Evolutionary conservation across 2,888 invertebrate genomes (phyloP), one percentile per base, ranked within the genome.

Genomic region (Melanargia galathea): DNA sequence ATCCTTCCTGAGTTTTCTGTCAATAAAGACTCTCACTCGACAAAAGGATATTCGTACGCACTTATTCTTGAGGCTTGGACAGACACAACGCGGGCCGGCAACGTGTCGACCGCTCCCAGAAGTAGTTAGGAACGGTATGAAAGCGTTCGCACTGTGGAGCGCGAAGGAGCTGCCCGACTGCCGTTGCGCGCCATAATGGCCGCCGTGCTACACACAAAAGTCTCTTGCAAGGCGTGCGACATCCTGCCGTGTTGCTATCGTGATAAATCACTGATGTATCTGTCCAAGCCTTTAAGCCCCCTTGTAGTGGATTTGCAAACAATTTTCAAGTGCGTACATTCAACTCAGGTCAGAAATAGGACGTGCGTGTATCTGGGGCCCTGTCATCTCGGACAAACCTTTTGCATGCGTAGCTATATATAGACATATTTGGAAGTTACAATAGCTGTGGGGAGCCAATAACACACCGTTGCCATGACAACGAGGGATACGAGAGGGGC

Each of bases 391-490:
- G 69, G 64, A 65, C 63, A 58, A 56, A 58, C 20, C 46, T 38
- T 16, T 35, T 10, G 8, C 35, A 26, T 60, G 30, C 48, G 45
- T 46, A 40, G 57, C 61, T 66, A 61, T 78, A 77, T 66, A 61
- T 78, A 77, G 63, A 76, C 74, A 75, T 73, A 75, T 77, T 72
- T 67, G 46, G 60, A 62, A 54, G 75, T 74, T 73, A 80, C 76
- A 78, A 79, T 78, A 79, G 77, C 83, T 77, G 83, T 80, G 80
- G 87, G 88, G 90, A 86, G 87, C 84, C 85, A 87, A 87, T 84
- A 90, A 82, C 84, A 89, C 79, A 81, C 82, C 70, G 90, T 91
- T 79, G 79, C 72, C 82, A 88, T 90, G 81, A 78, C 78, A 82
- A 90, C 90, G 64, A 73, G 75, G 75, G 80, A 76, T 75, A 75